A percentile compares a stretch with the other conserved stretches of the same genome.
phyloP scores from a whole-genome alignment of 2,797 vertebrate species.

The Pipistrellus pipistrellus region DNA sequence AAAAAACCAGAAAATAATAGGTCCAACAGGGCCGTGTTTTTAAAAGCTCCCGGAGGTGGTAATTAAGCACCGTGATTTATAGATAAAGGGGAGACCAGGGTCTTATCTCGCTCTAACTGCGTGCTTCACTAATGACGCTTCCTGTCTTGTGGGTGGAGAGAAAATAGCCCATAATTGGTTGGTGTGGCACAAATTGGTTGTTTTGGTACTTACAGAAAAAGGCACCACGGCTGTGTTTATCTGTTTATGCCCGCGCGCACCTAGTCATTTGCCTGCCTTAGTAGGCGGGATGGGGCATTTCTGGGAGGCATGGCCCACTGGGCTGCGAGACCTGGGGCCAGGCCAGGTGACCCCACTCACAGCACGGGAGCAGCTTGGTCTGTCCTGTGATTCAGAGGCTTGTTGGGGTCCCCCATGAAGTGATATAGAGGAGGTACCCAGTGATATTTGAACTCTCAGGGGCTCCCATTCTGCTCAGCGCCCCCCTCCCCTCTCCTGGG shows the following conservation, averaged over 20 bases:
- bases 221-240: background rate
- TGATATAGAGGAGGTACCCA: background rate
- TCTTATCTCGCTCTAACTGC: slow-evolving; percentile 48
- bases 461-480: background rate
- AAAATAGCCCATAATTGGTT: slow-evolving; percentile 57
- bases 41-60: background rate
- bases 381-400: background rate
- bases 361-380: accelerated
- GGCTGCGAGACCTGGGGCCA: background rate
- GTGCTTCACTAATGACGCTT: slow-evolving; percentile 50
- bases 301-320: background rate
- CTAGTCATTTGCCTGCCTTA: background rate
- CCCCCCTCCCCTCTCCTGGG: background rate
- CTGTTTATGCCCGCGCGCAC: background rate
- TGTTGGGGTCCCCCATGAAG: background rate
- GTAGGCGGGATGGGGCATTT: background rate
- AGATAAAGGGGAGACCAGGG: slow-evolving; percentile 18
- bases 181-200: background rate
- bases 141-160: slow-evolving; percentile 14
- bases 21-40: slow-evolving; percentile 12
- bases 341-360: background rate
- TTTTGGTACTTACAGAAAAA: slow-evolving; percentile 42
- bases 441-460: background rate
- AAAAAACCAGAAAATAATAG: background rate
- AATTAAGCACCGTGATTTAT: slow-evolving; percentile 42